Evolutionary conservation across 2,113 vertebrate genomes (phyloP), one percentile per base, ranked within the genome.

Genomic region (Phalacrocorax aristotelis): DNA sequence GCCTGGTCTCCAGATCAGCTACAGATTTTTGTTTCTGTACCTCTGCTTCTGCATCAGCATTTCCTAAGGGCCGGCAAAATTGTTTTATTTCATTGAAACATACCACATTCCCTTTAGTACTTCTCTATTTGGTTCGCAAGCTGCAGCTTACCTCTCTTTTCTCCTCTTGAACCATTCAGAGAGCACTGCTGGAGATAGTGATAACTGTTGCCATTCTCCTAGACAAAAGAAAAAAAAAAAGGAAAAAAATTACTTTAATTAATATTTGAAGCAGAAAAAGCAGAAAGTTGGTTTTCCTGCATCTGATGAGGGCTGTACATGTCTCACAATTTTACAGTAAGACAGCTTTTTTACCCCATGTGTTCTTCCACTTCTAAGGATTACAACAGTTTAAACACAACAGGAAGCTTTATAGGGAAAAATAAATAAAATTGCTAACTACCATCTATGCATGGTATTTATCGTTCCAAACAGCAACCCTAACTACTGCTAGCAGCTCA

Each of bases 341-440:
- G 74, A 83, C 78, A 94, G 75, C 55, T 95, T 80, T 94, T 64
- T 89, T 91, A 94, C 6, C 77, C 77, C 18, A 23, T 94, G 70
- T 40, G 55, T 74, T 72, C 46, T 72, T 92, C 52, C 34, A 61
- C 36, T 96, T 93, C 80, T 78, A 93, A 95, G 61, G 82, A 97
- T 94, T 85, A 92, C 78, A 97, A 89, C 20, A 62, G 69, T 93
- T 98, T 97, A 94, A 89, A 88, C 68, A 89, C 94, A 97, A 90
- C 87, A 89, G 96, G 86, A 97, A 80, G 58, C 66, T 96, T 97
- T 94, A 82, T 15, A 68, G 38, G 70, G 20, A 97, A 93, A 95
- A 93, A 89, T 83, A 91, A 93, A 93, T 70, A 89, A 89, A 83
- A 95, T 94, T 46, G 92, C 58, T 87, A 94, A 76, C 66, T 97